A percentile compares a stretch with the other conserved stretches of the same genome.
Evolutionary conservation across 2,888 invertebrate genomes (phyloP).

Genomic region (Lasius fuliginosus): DNA sequence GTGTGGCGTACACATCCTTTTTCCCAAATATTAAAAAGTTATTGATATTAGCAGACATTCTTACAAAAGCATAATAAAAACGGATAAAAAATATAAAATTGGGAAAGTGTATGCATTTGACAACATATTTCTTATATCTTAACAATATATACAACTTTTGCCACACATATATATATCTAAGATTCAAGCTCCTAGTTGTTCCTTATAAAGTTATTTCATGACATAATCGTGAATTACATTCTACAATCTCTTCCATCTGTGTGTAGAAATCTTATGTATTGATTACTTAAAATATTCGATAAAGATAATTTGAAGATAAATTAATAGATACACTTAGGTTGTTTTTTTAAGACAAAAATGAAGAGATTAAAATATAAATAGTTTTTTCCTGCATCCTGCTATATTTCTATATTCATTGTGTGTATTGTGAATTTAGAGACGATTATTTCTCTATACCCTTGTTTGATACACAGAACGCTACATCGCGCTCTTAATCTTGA

Average conservation of each 20-base stretch:
- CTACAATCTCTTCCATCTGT: not conserved
- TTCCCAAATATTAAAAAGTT: slow-evolving; percentile 52
- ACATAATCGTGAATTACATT: not conserved
- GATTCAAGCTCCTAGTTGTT: slow-evolving; percentile 66
- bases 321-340: not conserved
- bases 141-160: slow-evolving; percentile 71
- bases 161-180: slow-evolving; percentile 59
- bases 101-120: slow-evolving; percentile 56
- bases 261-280: not conserved
- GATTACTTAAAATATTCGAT: not conserved
- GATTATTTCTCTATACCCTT: slow-evolving; percentile 41
- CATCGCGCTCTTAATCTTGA: not conserved
- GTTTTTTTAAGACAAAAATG: not conserved
- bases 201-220: slow-evolving; percentile 24
- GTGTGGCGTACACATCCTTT: slow-evolving; percentile 42
- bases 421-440: slow-evolving; percentile 60
- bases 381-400: not conserved
- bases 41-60: slow-evolving; percentile 28
- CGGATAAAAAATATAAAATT: slow-evolving; percentile 48
- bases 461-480: slow-evolving; percentile 6
- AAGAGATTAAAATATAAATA: slow-evolving; percentile 35
- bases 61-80: slow-evolving; percentile 63
- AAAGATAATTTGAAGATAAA: slow-evolving; percentile 6
- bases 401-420: slow-evolving; percentile 37
- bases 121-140: slow-evolving; percentile 53